Evolutionary conservation across 2,888 invertebrate species (phyloP), one percentile per base, ranked within the genome.

Genomic region (Fragum sueziense): DNA sequence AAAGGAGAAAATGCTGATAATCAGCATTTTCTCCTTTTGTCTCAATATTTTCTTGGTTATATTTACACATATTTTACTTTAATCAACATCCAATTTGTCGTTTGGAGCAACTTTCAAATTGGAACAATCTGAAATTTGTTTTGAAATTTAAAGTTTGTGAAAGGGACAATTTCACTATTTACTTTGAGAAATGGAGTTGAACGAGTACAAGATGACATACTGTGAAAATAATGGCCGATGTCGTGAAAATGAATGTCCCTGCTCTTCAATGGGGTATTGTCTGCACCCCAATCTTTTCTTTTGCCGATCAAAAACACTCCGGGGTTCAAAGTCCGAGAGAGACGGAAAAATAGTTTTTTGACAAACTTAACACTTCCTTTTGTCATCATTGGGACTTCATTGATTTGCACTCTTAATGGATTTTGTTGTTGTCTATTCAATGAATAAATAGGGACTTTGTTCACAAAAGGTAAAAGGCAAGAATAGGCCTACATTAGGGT

Each of bases 161-260:
- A n/a, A n/a, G n/a, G n/a, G n/a, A n/a, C n/a, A 47, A 20, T 47
- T 47, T 47, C 47, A 47, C 14, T 47, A 47, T 9, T 47, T 47
- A 47, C 47, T 47, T 47, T 47, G 47, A 57, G 27, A 57, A 33
- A 33, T 25, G 27, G 61, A 61, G 61, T 57, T 57, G 61, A 61
- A 61, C 11, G 31, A n/a, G 61, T 33, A 27, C 11, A 20, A 61
- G 33, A 27, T n/a, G 27, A 29, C 31, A 61, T 61, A 61, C 25
- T 61, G 61, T 61, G 61, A 61, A 61, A 61, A 61, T 61, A 61
- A 61, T 61, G 33, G 61, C 29, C 33, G 33, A 14, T 61, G 33
- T 33, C n/a, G 27, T 33, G n/a, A 61, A 33, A 61, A 11, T 27
- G 57, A 27, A 27, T 57, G 57, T 57, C 57, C 57, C 29, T 22